Evolutionary conservation across 2,797 vertebrate species (phyloP), one percentile per base, ranked within the genome.

Genomic region (Sternotherus odoratus): DNA sequence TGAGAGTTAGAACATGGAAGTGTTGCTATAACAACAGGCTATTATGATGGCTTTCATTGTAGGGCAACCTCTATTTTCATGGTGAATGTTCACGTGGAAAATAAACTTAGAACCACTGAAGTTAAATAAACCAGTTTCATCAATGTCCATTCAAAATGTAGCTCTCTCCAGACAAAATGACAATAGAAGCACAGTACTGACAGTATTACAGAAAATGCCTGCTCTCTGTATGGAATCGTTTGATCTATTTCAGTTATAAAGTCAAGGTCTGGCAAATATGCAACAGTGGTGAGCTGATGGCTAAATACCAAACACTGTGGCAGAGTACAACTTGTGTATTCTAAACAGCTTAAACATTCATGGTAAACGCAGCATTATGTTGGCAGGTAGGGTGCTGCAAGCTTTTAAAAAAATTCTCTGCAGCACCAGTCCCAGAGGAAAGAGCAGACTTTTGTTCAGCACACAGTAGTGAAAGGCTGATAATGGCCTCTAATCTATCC

Each of bases 401-500:
- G 39, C 74, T 85, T 69, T 36, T 82, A n/a, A n/a, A n/a, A 92
- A 94, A 94, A 94, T 93, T 97, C 95, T 97, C 86, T 91, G 92
- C 95, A 96, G 94, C 93, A 95, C 94, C 93, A 95, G 96, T 97
- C 97, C 96, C 96, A 95, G 96, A 91, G 97, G 72, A 86, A 97
- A 97, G 97, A 92, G 93, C 88, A 93, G 85, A 95, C 93, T 97
- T 97, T 88, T 97, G 96, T 97, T 97, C 93, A 95, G 95, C 97
- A 96, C 96, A 97, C 96, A 96, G 97, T 96, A 97, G 97, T 96
- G 97, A 96, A 97, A 97, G 97, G 97, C 97, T 97, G 98, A 98
- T 98, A 98, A 98, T 96, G 94, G 98, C 95, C 97, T 98, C 97
- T 98, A 98, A 99, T 98, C 97, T 97, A 95, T 95, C 98, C 97